Percentiles rank a stretch among this genome's conserved stretches.
Conservation (phyloP, 2,888 invertebrate genomes). For the Seira ritae region DNA sequence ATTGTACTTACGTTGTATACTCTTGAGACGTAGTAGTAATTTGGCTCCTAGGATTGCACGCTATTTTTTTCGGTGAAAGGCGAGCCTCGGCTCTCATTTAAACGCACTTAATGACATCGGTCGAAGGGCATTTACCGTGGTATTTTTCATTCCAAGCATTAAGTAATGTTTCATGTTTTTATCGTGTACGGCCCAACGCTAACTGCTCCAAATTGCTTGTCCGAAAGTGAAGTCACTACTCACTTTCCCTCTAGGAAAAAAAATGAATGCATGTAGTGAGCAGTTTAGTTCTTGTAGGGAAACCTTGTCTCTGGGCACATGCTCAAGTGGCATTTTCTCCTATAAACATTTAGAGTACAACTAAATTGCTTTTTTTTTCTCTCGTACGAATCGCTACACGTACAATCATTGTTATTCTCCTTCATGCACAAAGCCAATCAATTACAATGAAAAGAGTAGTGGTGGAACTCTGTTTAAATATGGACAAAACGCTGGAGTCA, state of each 20-base stretch:
- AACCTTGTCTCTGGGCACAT: too few species aligned
- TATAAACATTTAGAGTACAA: too few species aligned
- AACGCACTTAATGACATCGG: constrained; percentile 16
- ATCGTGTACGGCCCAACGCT: constrained; percentile 7
- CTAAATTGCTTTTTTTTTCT: too few species aligned
- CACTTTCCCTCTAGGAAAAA: constrained; percentile 10
- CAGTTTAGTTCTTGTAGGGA: too few species aligned
- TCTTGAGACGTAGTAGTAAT: too few species aligned
- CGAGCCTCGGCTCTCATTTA: neutral
- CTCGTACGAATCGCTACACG: neutral
- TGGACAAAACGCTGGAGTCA: neutral
- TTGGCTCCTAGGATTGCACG: neutral
- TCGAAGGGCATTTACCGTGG: neutral
- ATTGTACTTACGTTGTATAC: neutral
- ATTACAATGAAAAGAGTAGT: constrained; percentile 12
- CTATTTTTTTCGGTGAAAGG: constrained; percentile 8
- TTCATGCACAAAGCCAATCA: constrained; percentile 24
- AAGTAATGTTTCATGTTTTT: constrained; percentile 14
- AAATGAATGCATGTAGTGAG: too few species aligned
- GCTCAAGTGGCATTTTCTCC: too few species aligned
- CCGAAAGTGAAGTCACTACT: neutral
- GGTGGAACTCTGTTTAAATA: neutral
- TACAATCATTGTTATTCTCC: constrained; percentile 12
- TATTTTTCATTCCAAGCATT: constrained; percentile 3
- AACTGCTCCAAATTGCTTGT: constrained; percentile 7